Percentiles rank a stretch among this genome's conserved stretches.
phyloP scores from a whole-genome alignment of 2,797 vertebrate genomes.

The Sylvilagus floridanus region DNA sequence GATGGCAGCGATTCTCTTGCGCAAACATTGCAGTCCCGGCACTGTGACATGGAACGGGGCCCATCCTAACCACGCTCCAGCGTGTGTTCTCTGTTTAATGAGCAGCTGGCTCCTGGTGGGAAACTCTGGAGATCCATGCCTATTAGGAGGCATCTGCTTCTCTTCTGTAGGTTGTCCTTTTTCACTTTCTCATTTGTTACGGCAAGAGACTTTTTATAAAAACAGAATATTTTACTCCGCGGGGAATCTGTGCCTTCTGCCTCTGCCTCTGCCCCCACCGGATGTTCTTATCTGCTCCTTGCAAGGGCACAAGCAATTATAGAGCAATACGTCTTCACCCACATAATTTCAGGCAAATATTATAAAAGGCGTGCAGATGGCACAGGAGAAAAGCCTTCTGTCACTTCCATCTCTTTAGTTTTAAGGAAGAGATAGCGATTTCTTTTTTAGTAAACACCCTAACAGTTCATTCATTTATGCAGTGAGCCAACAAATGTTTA shows the following conservation, averaged over 20 bases:
- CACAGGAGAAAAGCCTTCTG: slow-evolving; percentile 59
- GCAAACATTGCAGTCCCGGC: rapidly evolving
- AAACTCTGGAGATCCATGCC: background rate
- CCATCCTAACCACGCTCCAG: rapidly evolving
- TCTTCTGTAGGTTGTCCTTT: background rate
- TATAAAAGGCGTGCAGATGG: slow-evolving; percentile 69
- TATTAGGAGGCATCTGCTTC: background rate
- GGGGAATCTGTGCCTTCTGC: slow-evolving; percentile 72
- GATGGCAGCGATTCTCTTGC: rapidly evolving
- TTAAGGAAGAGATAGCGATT: slow-evolving; percentile 64
- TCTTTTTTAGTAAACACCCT: slow-evolving; percentile 59
- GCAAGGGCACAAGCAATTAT: slow-evolving; percentile 67
- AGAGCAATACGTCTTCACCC: slow-evolving; percentile 66
- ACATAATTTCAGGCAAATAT: slow-evolving; percentile 69
- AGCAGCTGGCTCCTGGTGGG: slow-evolving; percentile 18
- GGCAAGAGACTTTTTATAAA: slow-evolving; percentile 23
- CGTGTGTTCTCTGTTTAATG: background rate
- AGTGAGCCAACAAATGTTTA: slow-evolving; percentile 41
- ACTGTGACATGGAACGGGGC: rapidly evolving
- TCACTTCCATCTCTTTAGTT: slow-evolving; percentile 51
- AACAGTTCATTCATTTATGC: slow-evolving; percentile 69
- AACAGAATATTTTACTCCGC: slow-evolving; percentile 57
- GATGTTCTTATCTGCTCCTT: slow-evolving; percentile 74
- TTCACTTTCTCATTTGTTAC: background rate
- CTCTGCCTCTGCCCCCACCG: slow-evolving; percentile 68